Conservation (phyloP, 2,113 vertebrate genomes). For the Prunella fulvescens region DNA sequence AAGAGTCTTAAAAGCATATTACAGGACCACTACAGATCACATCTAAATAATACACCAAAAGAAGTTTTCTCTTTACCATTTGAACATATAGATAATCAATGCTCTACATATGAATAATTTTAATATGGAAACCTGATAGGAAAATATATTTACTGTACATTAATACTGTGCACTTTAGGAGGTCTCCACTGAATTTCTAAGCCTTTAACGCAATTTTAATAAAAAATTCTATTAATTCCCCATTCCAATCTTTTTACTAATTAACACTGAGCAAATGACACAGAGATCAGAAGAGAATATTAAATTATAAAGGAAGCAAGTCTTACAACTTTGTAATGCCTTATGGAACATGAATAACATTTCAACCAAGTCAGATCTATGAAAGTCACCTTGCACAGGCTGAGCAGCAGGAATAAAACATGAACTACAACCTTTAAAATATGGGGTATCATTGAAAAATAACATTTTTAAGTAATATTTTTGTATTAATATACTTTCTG, state of each 20-base stretch:
- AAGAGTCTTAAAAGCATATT: not conserved
- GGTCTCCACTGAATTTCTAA: not conserved
- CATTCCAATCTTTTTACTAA: slow-evolving; percentile 51
- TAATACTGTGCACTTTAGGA: not conserved
- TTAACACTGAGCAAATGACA: slow-evolving; percentile 50
- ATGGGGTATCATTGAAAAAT: not conserved
- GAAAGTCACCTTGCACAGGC: not conserved
- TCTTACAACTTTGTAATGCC: slow-evolving; percentile 1
- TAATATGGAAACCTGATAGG: slow-evolving; percentile 19
- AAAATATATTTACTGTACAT: slow-evolving; percentile 5
- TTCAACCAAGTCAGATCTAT: not conserved
- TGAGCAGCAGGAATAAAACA: not conserved
- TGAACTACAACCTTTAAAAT: not conserved
- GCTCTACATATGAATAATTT: not conserved
- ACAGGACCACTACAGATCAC: not conserved
- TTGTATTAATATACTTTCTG: not conserved
- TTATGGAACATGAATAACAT: slow-evolving; percentile 1
- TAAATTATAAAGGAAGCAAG: slow-evolving; percentile 47
- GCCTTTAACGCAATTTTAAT: slow-evolving; percentile 31
- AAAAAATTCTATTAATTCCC: slow-evolving; percentile 22
- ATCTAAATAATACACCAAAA: slow-evolving; percentile 1
- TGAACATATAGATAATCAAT: not conserved
- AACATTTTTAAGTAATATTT: not conserved
- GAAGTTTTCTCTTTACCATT: not conserved
- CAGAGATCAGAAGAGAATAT: slow-evolving; percentile 52